phyloP scores from a whole-genome alignment of 92 coral and sea anemone species.

The Muricea muricata region DNA sequence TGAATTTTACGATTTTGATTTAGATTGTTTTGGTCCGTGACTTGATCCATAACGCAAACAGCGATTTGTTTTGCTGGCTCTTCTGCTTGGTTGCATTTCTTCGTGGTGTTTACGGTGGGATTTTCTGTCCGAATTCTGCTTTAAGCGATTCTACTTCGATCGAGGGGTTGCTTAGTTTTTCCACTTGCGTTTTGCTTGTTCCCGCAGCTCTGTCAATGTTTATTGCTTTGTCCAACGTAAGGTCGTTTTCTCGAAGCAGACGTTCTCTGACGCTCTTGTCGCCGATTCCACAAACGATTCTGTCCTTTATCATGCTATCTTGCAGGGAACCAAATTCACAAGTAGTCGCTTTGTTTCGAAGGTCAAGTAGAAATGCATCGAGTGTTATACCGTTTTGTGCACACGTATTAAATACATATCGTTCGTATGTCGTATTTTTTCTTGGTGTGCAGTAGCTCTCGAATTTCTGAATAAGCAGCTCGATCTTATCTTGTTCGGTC shows the following conservation, averaged over 20 bases:
- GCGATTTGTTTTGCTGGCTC: slow-evolving; percentile 4
- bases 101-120: neutral
- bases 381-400: slow-evolving; percentile 42
- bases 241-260: slow-evolving; percentile 38
- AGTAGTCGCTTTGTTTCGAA: slow-evolving; percentile 32
- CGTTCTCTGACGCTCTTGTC: slow-evolving; percentile 33
- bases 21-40: slow-evolving; percentile 16
- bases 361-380: slow-evolving; percentile 42
- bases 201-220: slow-evolving; percentile 55
- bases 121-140: neutral
- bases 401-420: slow-evolving; percentile 50
- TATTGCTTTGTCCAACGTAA: slow-evolving; percentile 53
- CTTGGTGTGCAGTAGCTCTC: slow-evolving; percentile 60
- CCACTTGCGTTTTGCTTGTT: slow-evolving; percentile 60
- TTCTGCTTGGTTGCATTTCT: neutral
- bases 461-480: slow-evolving; percentile 44
- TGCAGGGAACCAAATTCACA: slow-evolving; percentile 46
- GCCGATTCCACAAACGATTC: slow-evolving; percentile 48
- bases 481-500: slow-evolving; percentile 35
- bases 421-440: slow-evolving; percentile 61
- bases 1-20: slow-evolving; percentile 27
- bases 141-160: slow-evolving; percentile 42
- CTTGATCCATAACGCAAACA: slow-evolving; percentile 36
- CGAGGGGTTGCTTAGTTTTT: slow-evolving; percentile 24
- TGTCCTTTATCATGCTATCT: slow-evolving; percentile 46